Conservation (phyloP, 2,888 invertebrate species). For the Chaitophorus viminalis region DNA sequence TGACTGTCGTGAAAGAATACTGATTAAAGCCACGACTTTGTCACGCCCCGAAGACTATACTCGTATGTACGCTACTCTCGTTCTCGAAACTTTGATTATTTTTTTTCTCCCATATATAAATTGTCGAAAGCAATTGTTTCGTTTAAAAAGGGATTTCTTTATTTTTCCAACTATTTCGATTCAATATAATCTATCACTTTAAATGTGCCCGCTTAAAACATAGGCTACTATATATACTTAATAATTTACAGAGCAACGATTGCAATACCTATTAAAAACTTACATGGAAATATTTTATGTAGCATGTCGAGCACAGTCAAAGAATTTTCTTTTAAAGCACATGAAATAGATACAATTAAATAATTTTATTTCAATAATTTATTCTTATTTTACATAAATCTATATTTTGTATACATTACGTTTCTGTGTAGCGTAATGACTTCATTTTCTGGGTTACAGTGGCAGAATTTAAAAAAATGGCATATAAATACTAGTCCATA, state of each 20-base stretch:
- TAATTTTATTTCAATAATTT: background rate
- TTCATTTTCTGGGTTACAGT: background rate
- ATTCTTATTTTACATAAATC: background rate
- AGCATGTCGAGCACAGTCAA: background rate
- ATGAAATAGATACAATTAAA: background rate
- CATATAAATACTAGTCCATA: background rate
- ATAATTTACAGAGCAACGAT: background rate
- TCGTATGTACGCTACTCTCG: background rate
- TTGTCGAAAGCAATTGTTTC: background rate
- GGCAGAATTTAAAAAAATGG: background rate
- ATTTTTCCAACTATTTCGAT: background rate
- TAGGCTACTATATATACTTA: too few species aligned
- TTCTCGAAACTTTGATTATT: slow-evolving; percentile 12
- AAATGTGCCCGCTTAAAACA: too few species aligned
- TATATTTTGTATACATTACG: background rate
- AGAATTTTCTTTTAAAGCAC: background rate
- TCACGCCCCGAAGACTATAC: slow-evolving; percentile 51
- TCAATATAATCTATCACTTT: background rate
- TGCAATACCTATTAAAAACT: background rate
- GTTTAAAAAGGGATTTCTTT: background rate
- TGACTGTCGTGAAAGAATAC: slow-evolving; percentile 50
- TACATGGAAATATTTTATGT: background rate
- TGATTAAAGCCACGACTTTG: slow-evolving; percentile 56
- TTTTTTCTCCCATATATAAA: background rate
- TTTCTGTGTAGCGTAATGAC: background rate